phyloP scores from a whole-genome alignment of 2,113 vertebrate genomes.

The Rhinoptilus africanus region DNA sequence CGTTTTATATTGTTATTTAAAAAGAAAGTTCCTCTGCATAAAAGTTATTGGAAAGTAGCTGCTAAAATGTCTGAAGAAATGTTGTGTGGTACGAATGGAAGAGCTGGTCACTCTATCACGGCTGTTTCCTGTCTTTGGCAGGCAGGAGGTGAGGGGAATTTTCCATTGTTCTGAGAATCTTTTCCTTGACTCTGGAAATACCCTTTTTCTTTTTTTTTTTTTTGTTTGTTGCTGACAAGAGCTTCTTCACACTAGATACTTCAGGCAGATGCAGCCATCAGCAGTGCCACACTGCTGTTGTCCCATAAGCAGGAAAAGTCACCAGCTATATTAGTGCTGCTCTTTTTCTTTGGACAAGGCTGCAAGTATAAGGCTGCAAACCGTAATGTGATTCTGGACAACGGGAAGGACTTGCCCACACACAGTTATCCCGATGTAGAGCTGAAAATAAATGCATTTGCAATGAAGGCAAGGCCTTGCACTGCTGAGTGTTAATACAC shows the following conservation, averaged over 20 bases:
- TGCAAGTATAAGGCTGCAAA: not conserved
- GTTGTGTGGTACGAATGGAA: not conserved
- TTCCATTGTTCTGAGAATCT: not conserved
- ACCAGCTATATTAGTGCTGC: not conserved
- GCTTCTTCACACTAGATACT: not conserved
- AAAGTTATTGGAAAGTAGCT: not conserved
- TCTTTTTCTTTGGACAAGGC: not conserved
- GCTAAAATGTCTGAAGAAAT: not conserved
- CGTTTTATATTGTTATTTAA: not conserved
- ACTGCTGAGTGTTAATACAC: not conserved
- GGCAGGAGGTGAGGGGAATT: not conserved
- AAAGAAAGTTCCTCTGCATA: not conserved
- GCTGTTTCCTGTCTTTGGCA: slow-evolving; percentile 8
- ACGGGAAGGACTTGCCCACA: not conserved
- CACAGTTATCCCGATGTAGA: not conserved
- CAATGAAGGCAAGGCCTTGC: not conserved
- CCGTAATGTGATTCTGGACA: not conserved
- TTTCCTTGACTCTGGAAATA: slow-evolving; percentile 17
- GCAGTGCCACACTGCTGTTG: not conserved
- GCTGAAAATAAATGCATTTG: not conserved
- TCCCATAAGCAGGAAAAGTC: not conserved
- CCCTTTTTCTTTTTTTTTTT: not conserved
- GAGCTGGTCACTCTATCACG: not conserved
- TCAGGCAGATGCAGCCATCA: not conserved
- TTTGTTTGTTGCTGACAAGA: not conserved